Percentiles rank a stretch among this genome's conserved stretches.
phyloP scores from a whole-genome alignment of 2,888 invertebrate species.

The Tetheella fluctuosa region DNA sequence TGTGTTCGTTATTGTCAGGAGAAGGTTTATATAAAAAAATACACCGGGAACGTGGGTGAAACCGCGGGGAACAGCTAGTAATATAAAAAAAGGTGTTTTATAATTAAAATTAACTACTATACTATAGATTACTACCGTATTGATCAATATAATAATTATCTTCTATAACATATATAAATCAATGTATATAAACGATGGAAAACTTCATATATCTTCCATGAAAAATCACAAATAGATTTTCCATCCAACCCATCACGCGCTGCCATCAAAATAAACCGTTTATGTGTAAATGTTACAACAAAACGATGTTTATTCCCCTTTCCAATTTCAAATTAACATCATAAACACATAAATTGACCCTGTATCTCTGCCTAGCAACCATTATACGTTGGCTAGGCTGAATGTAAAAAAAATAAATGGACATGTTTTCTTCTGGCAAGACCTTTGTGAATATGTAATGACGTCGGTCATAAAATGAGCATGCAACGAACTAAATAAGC shows the following conservation, averaged over 20 bases:
- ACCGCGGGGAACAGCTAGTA: too few relatives aligned
- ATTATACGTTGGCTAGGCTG: not conserved
- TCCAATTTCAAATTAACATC: conserved; percentile 7
- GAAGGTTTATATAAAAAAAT: too few relatives aligned
- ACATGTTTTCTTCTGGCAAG: conserved; percentile 18
- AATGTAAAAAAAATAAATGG: not conserved
- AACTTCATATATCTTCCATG: too few relatives aligned
- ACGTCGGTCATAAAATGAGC: conserved; percentile 46
- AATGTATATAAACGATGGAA: too few relatives aligned
- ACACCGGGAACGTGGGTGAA: too few relatives aligned
- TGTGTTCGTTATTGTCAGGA: too few relatives aligned
- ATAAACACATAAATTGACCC: conserved; percentile 6
- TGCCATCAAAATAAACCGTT: not conserved
- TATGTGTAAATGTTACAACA: conserved; percentile 2
- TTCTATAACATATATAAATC: too few relatives aligned
- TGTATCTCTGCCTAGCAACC: not conserved
- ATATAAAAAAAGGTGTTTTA: too few relatives aligned
- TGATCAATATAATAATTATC: too few relatives aligned
- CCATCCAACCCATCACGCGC: not conserved
- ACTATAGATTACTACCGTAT: too few relatives aligned
- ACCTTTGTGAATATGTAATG: conserved; percentile 43
- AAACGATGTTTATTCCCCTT: not conserved
- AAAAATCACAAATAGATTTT: not conserved
- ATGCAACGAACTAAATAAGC: conserved; percentile 54
- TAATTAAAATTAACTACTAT: too few relatives aligned